Evolutionary conservation across 1,140 invertebrate species (phyloP), one percentile per base, ranked within the genome.

Genomic region (Zaprionus ghesquierei): DNA sequence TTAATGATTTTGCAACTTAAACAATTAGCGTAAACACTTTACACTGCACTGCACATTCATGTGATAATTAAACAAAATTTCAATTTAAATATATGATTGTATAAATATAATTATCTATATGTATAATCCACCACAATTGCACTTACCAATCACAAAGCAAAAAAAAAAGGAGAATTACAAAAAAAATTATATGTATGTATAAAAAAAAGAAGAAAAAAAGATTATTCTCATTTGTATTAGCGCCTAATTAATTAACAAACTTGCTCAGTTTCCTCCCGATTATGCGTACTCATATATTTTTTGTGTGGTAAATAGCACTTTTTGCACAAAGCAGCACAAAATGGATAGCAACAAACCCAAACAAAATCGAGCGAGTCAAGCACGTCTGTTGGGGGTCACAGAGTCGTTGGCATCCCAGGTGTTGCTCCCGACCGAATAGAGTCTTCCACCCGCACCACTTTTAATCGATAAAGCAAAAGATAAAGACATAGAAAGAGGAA

Each of bases 21-120:
- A 82, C 79, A 89, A 89, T 87, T 87, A 87, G 79, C 70, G 66
- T 78, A 59, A 79, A 79, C 65, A 71, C 72, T 79, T 71, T 89
- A 84, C 82, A 87, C 82, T 76, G 69, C 23, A 51, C 68, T 82
- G 84, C 82, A 87, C 82, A 55, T 87, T 82, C 77, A 87, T 89
- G 85, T 89, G 84, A 89, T 89, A 89, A 89, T 72, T 72, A 75
- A 71, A 64, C 56, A 49, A 65, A 60, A 53, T 55, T 68, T 68
- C 56, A 68, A 75, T 62, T 72, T 74, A 75, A 69, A 64, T 56
- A 64, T 53, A 77, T 68, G 60, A 66, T 51, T 78, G 64, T 50
- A 61, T 51, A 66, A 69, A 72, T 31, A 18, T 69, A 68, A 44
- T 38, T 55, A 55, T 66, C 65, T 72, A 63, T 76, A 63, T 76